A percentile compares a stretch with the other conserved stretches of the same genome.
Evolutionary conservation across 2,113 vertebrate species (phyloP).

Genomic region (Podilymbus podiceps): DNA sequence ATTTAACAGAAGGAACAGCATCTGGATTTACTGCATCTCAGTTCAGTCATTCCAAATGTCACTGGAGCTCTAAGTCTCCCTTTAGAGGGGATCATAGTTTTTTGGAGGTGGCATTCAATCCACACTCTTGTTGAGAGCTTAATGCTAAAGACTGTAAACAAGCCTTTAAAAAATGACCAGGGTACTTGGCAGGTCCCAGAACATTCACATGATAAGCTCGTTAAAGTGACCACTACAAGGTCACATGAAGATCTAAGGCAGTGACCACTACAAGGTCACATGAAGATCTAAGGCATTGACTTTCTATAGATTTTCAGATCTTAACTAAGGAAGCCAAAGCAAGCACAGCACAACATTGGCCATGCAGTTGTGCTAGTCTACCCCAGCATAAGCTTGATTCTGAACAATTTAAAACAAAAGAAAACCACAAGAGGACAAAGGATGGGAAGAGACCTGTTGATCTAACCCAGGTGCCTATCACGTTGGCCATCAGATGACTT

Average conservation of each 20-base stretch:
- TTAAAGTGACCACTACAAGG: not conserved
- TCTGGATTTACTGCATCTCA: not conserved
- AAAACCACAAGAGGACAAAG: not conserved
- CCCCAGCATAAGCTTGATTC: not conserved
- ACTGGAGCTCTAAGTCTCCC: not conserved
- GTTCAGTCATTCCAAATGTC: not conserved
- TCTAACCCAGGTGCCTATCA: not conserved
- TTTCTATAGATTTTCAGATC: not conserved
- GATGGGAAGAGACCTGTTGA: not conserved
- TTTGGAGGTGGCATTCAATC: not conserved
- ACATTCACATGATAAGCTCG: not conserved
- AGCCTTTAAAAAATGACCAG: not conserved
- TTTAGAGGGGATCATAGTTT: not conserved
- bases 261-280: not conserved
- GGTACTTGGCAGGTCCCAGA: not conserved
- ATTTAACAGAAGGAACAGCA: not conserved
- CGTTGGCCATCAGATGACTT: not conserved
- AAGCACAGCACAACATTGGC: not conserved
- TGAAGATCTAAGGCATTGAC: not conserved
- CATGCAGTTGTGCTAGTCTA: rapidly evolving
- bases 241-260: not conserved
- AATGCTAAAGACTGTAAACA: not conserved
- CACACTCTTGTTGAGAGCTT: not conserved
- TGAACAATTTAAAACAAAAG: not conserved
- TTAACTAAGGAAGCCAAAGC: not conserved